A percentile compares a stretch with the other conserved stretches of the same genome.
These are phyloP conservation scores for Tenualosa ilisha DNA, from an alignment of 2,797 vertebrate species.

Conservation along the genomic window DNA sequence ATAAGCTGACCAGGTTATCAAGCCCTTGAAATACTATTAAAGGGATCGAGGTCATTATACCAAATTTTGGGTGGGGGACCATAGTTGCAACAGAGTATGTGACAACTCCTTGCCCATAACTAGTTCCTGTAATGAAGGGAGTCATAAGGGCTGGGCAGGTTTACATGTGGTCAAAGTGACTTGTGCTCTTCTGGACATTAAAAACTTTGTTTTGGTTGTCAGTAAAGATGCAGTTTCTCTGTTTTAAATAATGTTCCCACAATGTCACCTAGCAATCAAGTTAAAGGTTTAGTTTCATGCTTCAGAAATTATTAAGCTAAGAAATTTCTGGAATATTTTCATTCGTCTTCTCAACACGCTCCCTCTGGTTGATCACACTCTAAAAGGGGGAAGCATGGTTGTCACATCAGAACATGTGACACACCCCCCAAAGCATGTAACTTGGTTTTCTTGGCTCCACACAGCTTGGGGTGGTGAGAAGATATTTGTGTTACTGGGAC, in stretches of 20 bases:
- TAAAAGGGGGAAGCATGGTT: background rate
- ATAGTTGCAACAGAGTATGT: background rate
- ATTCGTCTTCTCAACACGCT: background rate
- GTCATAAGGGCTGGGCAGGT: background rate
- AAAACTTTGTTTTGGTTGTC: background rate
- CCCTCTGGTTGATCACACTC: background rate
- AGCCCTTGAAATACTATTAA: background rate
- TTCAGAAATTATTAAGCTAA: background rate
- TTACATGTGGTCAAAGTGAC: background rate
- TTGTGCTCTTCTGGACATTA: background rate
- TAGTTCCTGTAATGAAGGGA: background rate
- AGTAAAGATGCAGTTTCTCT: background rate
- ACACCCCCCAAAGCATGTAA: background rate
- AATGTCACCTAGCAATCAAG: background rate
- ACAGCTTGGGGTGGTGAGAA: background rate
- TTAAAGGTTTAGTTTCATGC: background rate
- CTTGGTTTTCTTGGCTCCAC: background rate
- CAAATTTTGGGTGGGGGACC: background rate
- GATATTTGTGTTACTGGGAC: conserved; percentile 2
- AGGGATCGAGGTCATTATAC: background rate
- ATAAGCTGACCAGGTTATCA: background rate
- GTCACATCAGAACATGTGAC: background rate
- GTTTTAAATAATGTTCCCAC: background rate
- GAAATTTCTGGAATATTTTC: background rate
- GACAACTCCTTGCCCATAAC: background rate